phyloP scores from a whole-genome alignment of 2,888 invertebrate genomes.

The Eudiplozoon nipponicum region DNA sequence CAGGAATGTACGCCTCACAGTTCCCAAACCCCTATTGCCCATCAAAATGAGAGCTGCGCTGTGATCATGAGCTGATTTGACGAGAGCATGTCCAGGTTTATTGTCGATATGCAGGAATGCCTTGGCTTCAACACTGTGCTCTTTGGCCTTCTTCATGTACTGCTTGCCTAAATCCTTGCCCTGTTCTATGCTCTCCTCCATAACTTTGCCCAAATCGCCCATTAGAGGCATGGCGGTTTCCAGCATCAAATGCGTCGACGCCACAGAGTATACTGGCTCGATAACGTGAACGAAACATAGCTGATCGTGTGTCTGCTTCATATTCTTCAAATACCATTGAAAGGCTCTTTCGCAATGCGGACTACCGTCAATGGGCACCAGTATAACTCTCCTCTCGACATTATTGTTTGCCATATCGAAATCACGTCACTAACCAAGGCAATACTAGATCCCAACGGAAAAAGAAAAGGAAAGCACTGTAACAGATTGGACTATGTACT shows the following conservation, averaged over 20 bases:
- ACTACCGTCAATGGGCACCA: not conserved
- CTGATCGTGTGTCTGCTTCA: slow-evolving; percentile 1
- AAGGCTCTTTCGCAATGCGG: slow-evolving; percentile 3
- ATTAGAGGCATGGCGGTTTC: not conserved
- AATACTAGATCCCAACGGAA: no score
- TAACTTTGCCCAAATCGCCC: not conserved
- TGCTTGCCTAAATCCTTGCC: not conserved
- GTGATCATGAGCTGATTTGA: not conserved
- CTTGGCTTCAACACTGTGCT: not conserved
- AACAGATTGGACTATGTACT: no score
- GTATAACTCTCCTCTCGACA: no score
- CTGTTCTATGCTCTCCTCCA: not conserved
- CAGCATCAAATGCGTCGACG: no score
- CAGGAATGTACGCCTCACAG: not conserved
- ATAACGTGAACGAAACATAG: slow-evolving; percentile 2
- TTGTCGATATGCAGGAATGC: not conserved
- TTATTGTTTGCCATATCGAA: no score
- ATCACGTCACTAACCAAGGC: no score
- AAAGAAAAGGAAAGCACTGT: no score
- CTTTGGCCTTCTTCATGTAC: not conserved
- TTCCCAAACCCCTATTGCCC: not conserved
- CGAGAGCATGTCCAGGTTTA: not conserved
- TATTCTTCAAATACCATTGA: slow-evolving; percentile 4
- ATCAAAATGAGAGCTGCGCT: slow-evolving; percentile 3
- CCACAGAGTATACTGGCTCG: not conserved